Base-by-base conservation (phyloP, 2,888 invertebrate genomes). In the Alsophila aescularia region DNA sequence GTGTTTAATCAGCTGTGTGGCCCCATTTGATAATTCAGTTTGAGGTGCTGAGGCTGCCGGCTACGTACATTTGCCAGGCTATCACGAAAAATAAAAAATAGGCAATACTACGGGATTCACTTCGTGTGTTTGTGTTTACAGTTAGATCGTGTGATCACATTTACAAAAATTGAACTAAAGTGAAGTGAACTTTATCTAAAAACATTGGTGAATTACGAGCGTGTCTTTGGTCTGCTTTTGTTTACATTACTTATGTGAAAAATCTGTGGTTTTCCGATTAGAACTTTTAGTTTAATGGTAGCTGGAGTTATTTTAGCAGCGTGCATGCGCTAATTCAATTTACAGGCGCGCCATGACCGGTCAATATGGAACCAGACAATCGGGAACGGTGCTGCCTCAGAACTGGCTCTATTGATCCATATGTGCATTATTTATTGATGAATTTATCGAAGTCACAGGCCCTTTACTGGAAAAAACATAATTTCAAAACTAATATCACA, bases 1-100 rank as follows among this genome's bases (percentile, higher is more conserved):
- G 67, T 84, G 77, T 88, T 83, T 87, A 79, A 87, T 87, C 90
- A 91, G 90, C 90, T 91, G 90, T 83, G 75, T 77, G 80, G 65
- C 80, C 83, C 78, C 83, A 79, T 83, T 87, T 85, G 85, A 85
- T 90, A 90, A 89, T 89, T 89, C 79, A 88, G 89, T 90, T 85
- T 84, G 72, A 60, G 18, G 70, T 70, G 66, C 69, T 71, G 71
- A 77, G 79, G 70, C 81, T 78, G 78, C 85, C 83, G 86, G 78
- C 73, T 71, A 64, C 61, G 68, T 69, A 64, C 75, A 77, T 78
- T 75, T 72, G 76, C 73, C 72, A 67, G 64, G 59, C 64, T 63
- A 60, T 60, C 63, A 58, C 58, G 58, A 62, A 66, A 67, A 64
- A 56, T 31, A 32, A 41, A 29, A 14, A 34, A 36, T 34, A 12